phyloP scores from a whole-genome alignment of 2,113 vertebrate genomes.

The Hiodon tergisus region DNA sequence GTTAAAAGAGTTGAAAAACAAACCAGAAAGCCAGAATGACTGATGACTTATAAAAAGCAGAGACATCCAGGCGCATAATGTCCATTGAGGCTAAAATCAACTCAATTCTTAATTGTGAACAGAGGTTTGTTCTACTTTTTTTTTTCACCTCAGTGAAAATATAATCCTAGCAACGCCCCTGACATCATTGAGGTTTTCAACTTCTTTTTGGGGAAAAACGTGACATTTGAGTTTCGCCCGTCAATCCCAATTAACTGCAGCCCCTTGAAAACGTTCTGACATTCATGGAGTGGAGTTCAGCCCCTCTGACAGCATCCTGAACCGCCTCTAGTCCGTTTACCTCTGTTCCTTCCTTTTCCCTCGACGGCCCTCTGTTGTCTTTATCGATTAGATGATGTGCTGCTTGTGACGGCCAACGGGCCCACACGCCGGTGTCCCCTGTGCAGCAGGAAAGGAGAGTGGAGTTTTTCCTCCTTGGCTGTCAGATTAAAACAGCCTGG shows the following conservation, averaged over 20 bases:
- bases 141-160: not conserved
- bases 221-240: no score
- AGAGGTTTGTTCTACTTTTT: not conserved
- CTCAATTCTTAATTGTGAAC: no score
- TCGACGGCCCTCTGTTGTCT: not conserved
- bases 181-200: no score
- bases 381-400: not conserved
- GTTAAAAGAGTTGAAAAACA: not conserved
- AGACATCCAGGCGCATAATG: no score
- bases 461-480: not conserved
- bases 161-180: no score
- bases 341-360: not conserved
- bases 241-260: no score
- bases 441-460: conserved; percentile 20
- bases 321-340: not conserved
- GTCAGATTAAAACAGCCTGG: conserved; percentile 23
- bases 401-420: not conserved
- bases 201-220: no score
- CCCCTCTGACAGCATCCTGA: no score
- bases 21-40: not conserved
- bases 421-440: not conserved
- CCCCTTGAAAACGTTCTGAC: no score
- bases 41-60: not conserved
- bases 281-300: no score
- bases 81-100: no score